Percentiles rank a stretch among this genome's conserved stretches.
Conservation (phyloP, 2,888 invertebrate species). For the Pandemis corylana region DNA sequence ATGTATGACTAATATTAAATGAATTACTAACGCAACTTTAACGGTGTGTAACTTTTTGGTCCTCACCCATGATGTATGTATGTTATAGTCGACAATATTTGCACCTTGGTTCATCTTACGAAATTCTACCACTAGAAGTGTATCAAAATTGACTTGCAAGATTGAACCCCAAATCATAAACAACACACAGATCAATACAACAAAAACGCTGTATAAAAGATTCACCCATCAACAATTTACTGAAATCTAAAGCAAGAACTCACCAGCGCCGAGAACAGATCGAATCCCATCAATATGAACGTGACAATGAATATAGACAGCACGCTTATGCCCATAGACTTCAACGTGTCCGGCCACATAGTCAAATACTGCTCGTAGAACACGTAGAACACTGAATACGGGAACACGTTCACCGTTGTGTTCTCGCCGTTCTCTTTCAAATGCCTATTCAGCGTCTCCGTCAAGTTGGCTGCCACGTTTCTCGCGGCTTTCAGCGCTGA, state of each 20-base stretch:
- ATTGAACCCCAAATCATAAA: no score
- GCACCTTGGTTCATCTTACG: no score
- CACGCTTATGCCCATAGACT: conserved; percentile 94
- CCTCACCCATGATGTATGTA: no score
- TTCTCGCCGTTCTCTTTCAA: conserved; percentile 76
- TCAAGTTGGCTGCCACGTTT: conserved; percentile 92
- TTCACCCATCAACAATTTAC: neutral
- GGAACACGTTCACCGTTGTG: conserved; percentile 89
- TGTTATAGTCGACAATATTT: no score
- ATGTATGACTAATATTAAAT: no score
- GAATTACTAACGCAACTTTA: no score
- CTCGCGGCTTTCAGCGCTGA: conserved; percentile 93
- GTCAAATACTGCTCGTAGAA: conserved; percentile 99
- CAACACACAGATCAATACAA: no score
- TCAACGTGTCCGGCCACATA: conserved; percentile 96
- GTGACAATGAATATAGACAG: conserved; percentile 97
- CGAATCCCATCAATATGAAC: conserved; percentile 96
- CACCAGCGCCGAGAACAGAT: conserved; percentile 93
- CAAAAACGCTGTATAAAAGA: no score
- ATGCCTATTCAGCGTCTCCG: conserved; percentile 88
- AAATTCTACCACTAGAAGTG: no score
- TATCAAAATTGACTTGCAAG: no score
- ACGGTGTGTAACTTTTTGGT: no score
- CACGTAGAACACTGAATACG: conserved; percentile 98
- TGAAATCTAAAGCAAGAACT: conserved; percentile 48